Conservation (phyloP, 2,888 invertebrate species). For the Xylocampa areola region DNA sequence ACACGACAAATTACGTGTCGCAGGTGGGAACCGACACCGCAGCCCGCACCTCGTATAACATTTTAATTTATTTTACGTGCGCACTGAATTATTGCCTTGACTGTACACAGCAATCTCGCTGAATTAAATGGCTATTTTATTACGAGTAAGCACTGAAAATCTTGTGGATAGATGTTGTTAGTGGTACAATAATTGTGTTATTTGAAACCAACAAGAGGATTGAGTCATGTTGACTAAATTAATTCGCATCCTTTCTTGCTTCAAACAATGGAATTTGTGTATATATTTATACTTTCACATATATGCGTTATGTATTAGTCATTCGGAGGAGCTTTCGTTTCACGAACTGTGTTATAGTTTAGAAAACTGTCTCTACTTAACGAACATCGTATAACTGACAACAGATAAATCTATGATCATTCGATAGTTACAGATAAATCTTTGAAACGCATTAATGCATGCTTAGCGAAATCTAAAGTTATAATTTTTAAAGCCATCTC, state of each 20-base stretch:
- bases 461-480: too few species aligned
- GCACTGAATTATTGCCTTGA: conserved; percentile 58
- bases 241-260: not conserved
- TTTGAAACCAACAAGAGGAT: conserved; percentile 11
- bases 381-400: too few species aligned
- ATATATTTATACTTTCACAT: too few species aligned
- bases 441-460: too few species aligned
- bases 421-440: too few species aligned
- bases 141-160: conserved; percentile 46
- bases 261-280: not conserved
- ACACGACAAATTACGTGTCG: conserved; percentile 68
- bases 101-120: conserved; percentile 41
- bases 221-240: conserved; percentile 12
- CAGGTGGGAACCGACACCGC: conserved; percentile 64
- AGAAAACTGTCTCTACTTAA: too few species aligned
- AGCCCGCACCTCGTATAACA: conserved; percentile 61
- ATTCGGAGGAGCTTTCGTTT: too few species aligned
- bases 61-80: conserved; percentile 67
- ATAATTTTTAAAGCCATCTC: too few species aligned
- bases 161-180: conserved; percentile 21
- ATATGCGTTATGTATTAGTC: too few species aligned
- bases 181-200: conserved; percentile 24
- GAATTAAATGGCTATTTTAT: conserved; percentile 53
- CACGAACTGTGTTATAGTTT: too few species aligned
- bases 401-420: too few species aligned